Evolutionary conservation across 2,888 invertebrate species (phyloP), one percentile per base, ranked within the genome.

Genomic region (Agrilus cyanescens): DNA sequence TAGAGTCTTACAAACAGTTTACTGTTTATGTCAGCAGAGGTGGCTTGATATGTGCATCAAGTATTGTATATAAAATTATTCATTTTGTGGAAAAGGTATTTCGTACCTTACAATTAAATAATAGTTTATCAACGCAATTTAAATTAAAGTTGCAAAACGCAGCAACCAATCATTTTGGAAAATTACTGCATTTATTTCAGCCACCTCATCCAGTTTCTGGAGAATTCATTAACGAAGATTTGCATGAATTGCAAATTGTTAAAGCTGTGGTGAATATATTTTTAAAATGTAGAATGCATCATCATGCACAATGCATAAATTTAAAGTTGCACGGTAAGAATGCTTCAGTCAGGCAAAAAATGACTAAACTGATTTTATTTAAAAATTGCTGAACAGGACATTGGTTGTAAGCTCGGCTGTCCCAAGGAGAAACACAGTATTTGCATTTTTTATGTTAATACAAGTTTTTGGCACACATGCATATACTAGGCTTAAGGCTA

Each of bases 311-410:
- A n/a, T n/a, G n/a, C n/a, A n/a, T n/a, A n/a, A n/a, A n/a, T n/a
- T n/a, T n/a, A n/a, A n/a, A n/a, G 32, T 29, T 14, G 12, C 30
- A 1, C 33, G n/a, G 10, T 14, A 14, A 12, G 14, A 25, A 4
- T 25, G 33, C 35, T n/a, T 12, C 31, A 31, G 13, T 41, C 16
- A 41, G 41, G 14, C 41, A 41, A 15, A 41, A 35, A 36, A 30
- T 41, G 36, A 14, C 41, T 12, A 41, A 41, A 36, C 13, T 41
- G n/a, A 13, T 41, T 13, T 36, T 41, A 29, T 36, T 41, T 36
- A 41, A 41, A 5, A 36, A 41, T 16, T 40, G 40, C 14, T 33
- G n/a, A n/a, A n/a, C n/a, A n/a, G n/a, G n/a, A n/a, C n/a, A n/a
- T n/a, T n/a, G n/a, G n/a, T n/a, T n/a, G n/a, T n/a, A n/a, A n/a